Conservation (phyloP, 2,113 vertebrate species). For the Lampris megalopsis region DNA sequence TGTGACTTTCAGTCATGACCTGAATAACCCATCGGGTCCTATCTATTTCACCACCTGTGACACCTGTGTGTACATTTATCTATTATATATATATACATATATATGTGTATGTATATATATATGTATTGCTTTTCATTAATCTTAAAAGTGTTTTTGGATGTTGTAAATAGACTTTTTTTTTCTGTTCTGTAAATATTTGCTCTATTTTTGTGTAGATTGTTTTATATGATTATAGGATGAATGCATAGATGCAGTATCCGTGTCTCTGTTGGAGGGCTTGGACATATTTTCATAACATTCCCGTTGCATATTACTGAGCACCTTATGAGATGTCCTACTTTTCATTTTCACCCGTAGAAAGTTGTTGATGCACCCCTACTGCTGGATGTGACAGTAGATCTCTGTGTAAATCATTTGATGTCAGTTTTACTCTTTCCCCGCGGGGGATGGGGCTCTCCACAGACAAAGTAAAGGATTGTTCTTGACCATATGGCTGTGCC, state of each 20-base stretch:
- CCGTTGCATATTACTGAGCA: constrained; percentile 74
- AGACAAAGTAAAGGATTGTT: constrained; percentile 72
- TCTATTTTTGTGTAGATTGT: constrained; percentile 83
- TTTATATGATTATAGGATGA: constrained; percentile 81
- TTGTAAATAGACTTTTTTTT: constrained; percentile 71
- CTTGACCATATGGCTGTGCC: constrained; percentile 34
- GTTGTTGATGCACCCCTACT: constrained; percentile 46
- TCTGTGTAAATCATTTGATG: constrained; percentile 63
- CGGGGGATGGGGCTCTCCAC: constrained; percentile 36
- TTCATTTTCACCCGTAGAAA: constrained; percentile 51
- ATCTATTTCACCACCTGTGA: neutral
- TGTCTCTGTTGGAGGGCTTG: constrained; percentile 62
- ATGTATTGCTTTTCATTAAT: constrained; percentile 41
- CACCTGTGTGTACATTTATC: constrained; percentile 42
- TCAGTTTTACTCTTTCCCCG: constrained; percentile 2
- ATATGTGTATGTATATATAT: constrained; percentile 39
- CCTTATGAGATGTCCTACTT: constrained; percentile 72
- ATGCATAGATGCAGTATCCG: constrained; percentile 63
- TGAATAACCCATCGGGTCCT: constrained; percentile 28
- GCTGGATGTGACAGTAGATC: constrained; percentile 61
- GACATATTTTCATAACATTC: constrained; percentile 75
- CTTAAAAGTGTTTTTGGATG: constrained; percentile 41
- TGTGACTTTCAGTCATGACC: constrained; percentile 72
- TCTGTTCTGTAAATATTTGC: constrained; percentile 78
- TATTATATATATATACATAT: constrained; percentile 51